Percentiles rank a stretch among this genome's conserved stretches.
These are phyloP conservation scores for Coreius guichenoti DNA, from an alignment of 2,797 vertebrate species.

Conservation along the genomic window DNA sequence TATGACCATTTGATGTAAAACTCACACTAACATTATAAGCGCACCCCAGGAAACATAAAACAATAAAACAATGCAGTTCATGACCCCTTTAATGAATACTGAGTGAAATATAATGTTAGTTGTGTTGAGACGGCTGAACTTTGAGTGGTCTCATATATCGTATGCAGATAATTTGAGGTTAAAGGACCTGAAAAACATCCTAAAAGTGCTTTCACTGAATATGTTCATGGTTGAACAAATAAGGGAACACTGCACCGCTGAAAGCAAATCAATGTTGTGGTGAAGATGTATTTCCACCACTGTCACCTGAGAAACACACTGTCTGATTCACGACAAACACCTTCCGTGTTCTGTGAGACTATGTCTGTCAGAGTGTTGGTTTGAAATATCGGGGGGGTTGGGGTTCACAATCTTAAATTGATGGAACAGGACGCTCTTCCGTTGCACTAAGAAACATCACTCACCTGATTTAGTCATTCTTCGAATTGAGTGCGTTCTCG, in stretches of 20 bases:
- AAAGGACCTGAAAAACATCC: conserved; percentile 52
- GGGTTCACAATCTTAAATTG: conserved; percentile 3
- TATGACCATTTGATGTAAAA: no score
- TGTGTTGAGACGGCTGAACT: background rate
- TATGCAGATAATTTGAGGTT: background rate
- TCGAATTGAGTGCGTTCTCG: conserved; percentile 18
- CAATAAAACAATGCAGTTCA: no score
- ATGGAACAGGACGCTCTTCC: background rate
- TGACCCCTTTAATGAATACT: background rate
- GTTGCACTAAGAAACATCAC: conserved; percentile 14
- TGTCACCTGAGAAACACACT: background rate
- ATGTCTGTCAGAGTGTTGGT: conserved; percentile 8
- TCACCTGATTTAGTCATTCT: conserved; percentile 24
- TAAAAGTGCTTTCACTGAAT: conserved; percentile 43
- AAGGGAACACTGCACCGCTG: conserved; percentile 7
- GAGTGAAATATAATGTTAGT: background rate
- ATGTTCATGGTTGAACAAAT: background rate
- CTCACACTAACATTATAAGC: no score
- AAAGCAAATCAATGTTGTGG: conserved; percentile 31
- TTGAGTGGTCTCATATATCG: background rate
- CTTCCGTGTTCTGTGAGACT: background rate
- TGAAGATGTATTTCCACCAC: conserved; percentile 3
- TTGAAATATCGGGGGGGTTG: background rate
- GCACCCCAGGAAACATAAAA: no score
- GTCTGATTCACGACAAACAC: background rate